These are phyloP conservation scores for Ischnura elegans DNA, from an alignment of 2,888 invertebrate genomes.

Conservation along the genomic window DNA sequence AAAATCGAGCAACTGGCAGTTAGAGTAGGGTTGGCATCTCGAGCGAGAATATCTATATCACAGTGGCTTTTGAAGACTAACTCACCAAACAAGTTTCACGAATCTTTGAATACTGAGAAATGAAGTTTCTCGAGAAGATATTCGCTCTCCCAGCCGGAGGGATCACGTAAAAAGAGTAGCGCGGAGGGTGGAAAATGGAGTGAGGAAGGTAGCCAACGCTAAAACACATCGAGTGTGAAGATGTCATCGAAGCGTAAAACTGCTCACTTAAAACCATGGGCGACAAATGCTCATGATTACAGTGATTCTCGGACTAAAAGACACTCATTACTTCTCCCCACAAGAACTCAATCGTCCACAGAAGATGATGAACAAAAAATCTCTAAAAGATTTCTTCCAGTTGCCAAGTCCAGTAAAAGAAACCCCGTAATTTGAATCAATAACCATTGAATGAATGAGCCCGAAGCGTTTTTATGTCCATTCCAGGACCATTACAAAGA, in stretches of 20 bases:
- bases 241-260: slow-evolving; percentile 1
- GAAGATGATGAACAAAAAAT: not conserved
- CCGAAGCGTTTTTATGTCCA: not conserved
- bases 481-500: not conserved
- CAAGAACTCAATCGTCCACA: not conserved
- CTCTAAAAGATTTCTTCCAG: not conserved
- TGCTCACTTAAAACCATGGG: not conserved
- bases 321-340: not conserved
- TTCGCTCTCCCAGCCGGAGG: too few species aligned
- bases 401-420: not conserved
- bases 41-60: too few species aligned
- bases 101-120: too few species aligned
- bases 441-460: not conserved
- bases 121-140: too few species aligned
- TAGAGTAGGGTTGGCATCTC: too few species aligned
- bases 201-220: not conserved
- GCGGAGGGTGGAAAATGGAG: not conserved
- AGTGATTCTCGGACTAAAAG: not conserved
- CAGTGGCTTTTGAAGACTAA: too few species aligned
- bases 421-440: not conserved
- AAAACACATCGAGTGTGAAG: not conserved
- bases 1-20: too few species aligned
- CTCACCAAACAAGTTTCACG: too few species aligned
- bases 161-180: not conserved
- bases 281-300: not conserved